Evolutionary conservation across 2,797 vertebrate genomes (phyloP).

Genomic region (Tragelaphus eurycerus): DNA sequence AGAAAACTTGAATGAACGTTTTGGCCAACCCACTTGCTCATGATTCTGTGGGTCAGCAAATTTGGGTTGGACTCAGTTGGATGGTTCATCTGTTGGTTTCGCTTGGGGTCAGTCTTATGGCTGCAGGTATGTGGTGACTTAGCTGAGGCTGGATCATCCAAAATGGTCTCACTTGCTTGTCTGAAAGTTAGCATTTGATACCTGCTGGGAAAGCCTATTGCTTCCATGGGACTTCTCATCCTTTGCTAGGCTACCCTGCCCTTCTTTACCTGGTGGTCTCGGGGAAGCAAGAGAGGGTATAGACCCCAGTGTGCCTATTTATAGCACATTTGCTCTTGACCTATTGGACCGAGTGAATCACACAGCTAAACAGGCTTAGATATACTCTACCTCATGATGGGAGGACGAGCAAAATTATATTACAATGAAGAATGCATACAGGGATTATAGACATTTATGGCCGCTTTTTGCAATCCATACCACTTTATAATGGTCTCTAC

Average conservation of each 20-base stretch:
- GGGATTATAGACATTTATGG: not conserved
- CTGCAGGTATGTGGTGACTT: not conserved
- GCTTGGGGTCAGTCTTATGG: not conserved
- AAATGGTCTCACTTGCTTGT: not conserved
- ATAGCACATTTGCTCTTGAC: not conserved
- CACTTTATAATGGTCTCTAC: not conserved
- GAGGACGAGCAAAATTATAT: not conserved
- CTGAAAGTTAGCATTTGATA: not conserved
- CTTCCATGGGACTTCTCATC: not conserved
- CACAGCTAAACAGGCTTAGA: not conserved
- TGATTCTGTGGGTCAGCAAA: not conserved
- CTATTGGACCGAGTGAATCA: not conserved
- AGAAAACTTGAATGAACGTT: not conserved
- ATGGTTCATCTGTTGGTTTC: not conserved
- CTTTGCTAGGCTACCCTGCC: not conserved
- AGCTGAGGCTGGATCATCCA: not conserved
- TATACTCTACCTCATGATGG: not conserved
- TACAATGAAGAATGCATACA: not conserved
- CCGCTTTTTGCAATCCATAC: not conserved
- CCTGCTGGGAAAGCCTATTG: not conserved
- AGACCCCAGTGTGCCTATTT: not conserved
- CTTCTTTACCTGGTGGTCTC: not conserved
- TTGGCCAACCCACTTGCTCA: not conserved
- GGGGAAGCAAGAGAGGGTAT: not conserved
- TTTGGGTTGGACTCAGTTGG: not conserved